phyloP scores from a whole-genome alignment of 2,888 invertebrate genomes.

The Ommatoiulus sabulosus region DNA sequence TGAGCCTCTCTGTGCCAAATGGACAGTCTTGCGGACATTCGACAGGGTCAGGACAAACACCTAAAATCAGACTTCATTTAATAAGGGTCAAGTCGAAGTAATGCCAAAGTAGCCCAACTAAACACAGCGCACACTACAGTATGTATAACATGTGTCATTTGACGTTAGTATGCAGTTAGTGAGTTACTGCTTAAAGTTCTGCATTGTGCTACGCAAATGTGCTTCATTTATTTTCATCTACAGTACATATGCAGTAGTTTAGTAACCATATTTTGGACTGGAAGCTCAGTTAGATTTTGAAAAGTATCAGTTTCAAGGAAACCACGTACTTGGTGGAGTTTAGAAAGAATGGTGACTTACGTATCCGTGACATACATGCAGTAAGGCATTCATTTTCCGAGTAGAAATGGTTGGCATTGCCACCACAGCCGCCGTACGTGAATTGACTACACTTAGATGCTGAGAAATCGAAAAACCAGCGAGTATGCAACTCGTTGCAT shows the following conservation, averaged over 20 bases:
- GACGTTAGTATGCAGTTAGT: too few species aligned
- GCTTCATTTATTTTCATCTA: too few species aligned
- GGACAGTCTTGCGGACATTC: conserved; percentile 21
- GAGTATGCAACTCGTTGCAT: conserved; percentile 70
- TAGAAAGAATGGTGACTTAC: conserved; percentile 45
- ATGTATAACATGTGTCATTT: too few species aligned
- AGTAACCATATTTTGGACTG: too few species aligned
- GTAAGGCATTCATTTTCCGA: conserved; percentile 77
- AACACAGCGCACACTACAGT: too few species aligned
- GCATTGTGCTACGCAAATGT: too few species aligned
- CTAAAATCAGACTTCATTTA: neutral
- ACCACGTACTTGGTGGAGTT: neutral
- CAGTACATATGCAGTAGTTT: too few species aligned
- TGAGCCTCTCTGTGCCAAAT: neutral
- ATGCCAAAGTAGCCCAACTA: too few species aligned
- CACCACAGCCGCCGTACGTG: conserved; percentile 87
- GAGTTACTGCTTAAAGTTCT: too few species aligned
- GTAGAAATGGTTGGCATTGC: conserved; percentile 87
- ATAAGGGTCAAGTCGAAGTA: too few species aligned
- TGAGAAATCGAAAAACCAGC: conserved; percentile 76
- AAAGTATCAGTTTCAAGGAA: neutral
- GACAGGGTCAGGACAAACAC: neutral
- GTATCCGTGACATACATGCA: conserved; percentile 58
- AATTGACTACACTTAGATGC: conserved; percentile 81
- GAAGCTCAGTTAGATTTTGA: too few species aligned